Evolutionary conservation across 1,140 invertebrate species (phyloP).

Genomic region (Nebria ingens): DNA sequence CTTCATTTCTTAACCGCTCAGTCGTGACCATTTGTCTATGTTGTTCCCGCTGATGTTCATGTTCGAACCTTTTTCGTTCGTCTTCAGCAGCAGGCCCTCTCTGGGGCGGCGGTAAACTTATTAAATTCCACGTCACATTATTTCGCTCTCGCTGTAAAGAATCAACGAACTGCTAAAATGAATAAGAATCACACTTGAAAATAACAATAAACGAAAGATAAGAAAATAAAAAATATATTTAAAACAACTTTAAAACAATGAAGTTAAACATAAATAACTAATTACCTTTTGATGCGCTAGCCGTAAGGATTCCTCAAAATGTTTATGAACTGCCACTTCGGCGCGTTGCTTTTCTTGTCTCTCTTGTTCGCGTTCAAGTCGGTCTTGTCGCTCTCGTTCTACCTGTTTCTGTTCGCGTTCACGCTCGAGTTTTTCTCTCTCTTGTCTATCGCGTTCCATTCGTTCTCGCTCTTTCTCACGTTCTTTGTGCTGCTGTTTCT

Average conservation of each 20-base stretch:
- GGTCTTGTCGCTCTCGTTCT: conserved; percentile 41
- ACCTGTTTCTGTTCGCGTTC: conserved; percentile 34
- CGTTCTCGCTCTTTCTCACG: conserved; percentile 44
- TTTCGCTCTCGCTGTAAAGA: conserved; percentile 35
- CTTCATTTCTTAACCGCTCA: conserved; percentile 24
- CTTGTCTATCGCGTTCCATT: conserved; percentile 36
- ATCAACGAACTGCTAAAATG: conserved; percentile 12
- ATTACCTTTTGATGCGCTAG: conserved; percentile 70
- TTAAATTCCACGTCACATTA: conserved; percentile 37
- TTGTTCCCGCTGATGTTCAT: conserved; percentile 26
- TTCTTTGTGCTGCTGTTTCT: conserved; percentile 46
- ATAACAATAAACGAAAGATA: background rate
- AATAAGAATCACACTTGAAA: conserved; percentile 2
- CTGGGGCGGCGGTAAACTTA: conserved; percentile 34
- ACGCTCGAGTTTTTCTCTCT: conserved; percentile 43
- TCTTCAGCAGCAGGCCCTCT: conserved; percentile 31
- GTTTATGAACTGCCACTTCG: conserved; percentile 73
- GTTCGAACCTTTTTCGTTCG: conserved; percentile 22
- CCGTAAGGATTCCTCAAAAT: conserved; percentile 80
- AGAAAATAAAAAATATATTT: too few species aligned
- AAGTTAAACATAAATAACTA: conserved; percentile 15
- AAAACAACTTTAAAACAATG: background rate
- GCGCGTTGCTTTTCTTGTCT: conserved; percentile 54
- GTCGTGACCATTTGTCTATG: conserved; percentile 30
- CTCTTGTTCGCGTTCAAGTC: conserved; percentile 41